Conservation (phyloP, 2,888 invertebrate species). For the Dasypogon diadema region DNA sequence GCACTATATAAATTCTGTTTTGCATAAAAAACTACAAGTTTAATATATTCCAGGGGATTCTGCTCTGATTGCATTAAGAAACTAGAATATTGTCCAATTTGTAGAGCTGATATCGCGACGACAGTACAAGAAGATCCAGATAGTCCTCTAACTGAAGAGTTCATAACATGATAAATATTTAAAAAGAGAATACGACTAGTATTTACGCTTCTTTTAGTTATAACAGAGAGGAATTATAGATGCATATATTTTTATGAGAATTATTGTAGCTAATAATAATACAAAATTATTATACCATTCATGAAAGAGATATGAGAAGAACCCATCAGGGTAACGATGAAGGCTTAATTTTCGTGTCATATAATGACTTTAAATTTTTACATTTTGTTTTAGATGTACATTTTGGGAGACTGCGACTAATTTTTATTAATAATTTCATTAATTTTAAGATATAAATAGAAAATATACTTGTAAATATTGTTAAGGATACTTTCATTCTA, state of each 20-base stretch:
- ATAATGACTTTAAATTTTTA: constrained; percentile 29
- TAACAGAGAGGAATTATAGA: constrained; percentile 15
- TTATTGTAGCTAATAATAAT: constrained; percentile 20
- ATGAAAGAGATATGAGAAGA: constrained; percentile 12
- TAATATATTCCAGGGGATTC: constrained; percentile 76
- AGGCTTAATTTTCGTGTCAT: constrained; percentile 49
- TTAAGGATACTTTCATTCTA: constrained; percentile 5
- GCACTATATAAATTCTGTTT: constrained; percentile 58
- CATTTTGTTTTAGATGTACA: constrained; percentile 24
- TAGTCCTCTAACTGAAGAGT: constrained; percentile 57
- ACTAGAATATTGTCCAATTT: constrained; percentile 88
- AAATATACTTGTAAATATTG: constrained; percentile 46
- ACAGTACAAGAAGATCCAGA: constrained; percentile 60
- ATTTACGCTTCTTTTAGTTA: background rate
- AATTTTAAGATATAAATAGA: constrained; percentile 10
- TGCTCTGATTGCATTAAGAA: constrained; percentile 84
- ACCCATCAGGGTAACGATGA: constrained; percentile 22
- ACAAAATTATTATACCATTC: constrained; percentile 21
- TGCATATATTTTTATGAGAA: constrained; percentile 38
- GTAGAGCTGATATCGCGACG: constrained; percentile 71
- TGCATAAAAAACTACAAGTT: background rate
- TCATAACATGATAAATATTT: constrained; percentile 55
- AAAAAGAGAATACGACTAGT: background rate
- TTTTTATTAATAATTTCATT: constrained; percentile 35
- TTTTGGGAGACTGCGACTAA: constrained; percentile 43